Evolutionary conservation across 1,140 invertebrate genomes (phyloP).

Genomic region (Yoshiicerus persimilis): DNA sequence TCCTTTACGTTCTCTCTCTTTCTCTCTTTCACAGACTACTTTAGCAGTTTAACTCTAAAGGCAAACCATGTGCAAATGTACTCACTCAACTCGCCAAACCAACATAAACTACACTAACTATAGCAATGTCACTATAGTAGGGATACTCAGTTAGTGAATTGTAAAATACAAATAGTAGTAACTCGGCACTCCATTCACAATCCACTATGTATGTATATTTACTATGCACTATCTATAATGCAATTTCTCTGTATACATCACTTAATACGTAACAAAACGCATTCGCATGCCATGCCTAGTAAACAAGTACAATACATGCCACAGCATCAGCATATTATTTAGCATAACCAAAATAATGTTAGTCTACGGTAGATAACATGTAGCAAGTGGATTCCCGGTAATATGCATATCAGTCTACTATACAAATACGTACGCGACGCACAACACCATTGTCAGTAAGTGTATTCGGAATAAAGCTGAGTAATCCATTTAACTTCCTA

Average conservation of each 20-base stretch:
- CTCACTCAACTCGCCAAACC: neutral
- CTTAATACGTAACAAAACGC: neutral
- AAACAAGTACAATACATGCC: neutral
- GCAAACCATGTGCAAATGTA: conserved; percentile 19
- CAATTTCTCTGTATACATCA: neutral
- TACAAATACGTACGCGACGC: neutral
- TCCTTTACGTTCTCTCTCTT: neutral
- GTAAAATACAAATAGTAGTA: neutral
- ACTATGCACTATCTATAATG: neutral
- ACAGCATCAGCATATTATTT: neutral
- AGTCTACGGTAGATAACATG: neutral
- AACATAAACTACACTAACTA: neutral
- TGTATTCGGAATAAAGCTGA: neutral
- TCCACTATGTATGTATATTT: neutral
- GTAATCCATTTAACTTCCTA: neutral
- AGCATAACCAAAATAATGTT: neutral
- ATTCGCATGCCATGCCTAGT: neutral
- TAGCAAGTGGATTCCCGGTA: neutral
- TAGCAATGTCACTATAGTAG: neutral
- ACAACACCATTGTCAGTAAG: too few species aligned
- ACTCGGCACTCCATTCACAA: neutral
- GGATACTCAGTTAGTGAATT: neutral
- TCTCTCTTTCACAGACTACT: neutral
- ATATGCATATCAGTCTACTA: neutral
- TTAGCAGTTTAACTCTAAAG: conserved; percentile 8